Percentiles rank a stretch among this genome's conserved stretches.
Evolutionary conservation across 2,888 invertebrate species (phyloP).

Genomic region (Andricus curvator): DNA sequence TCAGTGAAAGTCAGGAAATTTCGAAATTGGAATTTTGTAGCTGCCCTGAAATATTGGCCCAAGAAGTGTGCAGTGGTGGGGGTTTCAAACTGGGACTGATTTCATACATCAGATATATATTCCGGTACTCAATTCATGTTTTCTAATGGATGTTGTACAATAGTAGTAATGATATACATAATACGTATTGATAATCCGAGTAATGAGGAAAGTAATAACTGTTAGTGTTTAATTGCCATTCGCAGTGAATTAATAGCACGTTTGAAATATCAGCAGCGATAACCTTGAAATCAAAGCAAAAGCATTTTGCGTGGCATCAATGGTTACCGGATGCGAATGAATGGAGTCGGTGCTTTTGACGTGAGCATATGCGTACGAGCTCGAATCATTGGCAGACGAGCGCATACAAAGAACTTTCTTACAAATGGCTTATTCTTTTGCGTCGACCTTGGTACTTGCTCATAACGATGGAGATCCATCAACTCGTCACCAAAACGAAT

Average conservation of each 20-base stretch:
- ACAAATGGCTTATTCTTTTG: conserved; percentile 62
- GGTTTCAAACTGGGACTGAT: no score
- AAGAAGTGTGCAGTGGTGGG: no score
- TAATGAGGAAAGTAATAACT: conserved; percentile 11
- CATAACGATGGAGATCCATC: conserved; percentile 67
- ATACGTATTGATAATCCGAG: conserved; percentile 11
- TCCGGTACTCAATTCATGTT: no score
- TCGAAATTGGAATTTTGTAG: no score
- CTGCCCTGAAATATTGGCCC: no score
- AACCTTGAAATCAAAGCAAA: conserved; percentile 61
- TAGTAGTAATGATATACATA: background rate
- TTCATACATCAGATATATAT: no score
- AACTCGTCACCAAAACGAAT: conserved; percentile 68
- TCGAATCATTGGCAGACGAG: conserved; percentile 50
- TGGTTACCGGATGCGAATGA: conserved; percentile 67
- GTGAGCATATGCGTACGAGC: conserved; percentile 51
- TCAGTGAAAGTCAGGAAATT: no score
- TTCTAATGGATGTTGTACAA: background rate
- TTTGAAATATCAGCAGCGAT: conserved; percentile 47
- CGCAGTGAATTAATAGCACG: conserved; percentile 22
- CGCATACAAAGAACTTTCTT: conserved; percentile 61
- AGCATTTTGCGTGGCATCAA: conserved; percentile 60
- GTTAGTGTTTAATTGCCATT: conserved; percentile 9
- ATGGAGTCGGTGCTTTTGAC: conserved; percentile 65
- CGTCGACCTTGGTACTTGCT: conserved; percentile 62